Percentiles rank a stretch among this genome's conserved stretches.
phyloP scores from a whole-genome alignment of 1,140 invertebrate species.

The Saxidomus purpurata region DNA sequence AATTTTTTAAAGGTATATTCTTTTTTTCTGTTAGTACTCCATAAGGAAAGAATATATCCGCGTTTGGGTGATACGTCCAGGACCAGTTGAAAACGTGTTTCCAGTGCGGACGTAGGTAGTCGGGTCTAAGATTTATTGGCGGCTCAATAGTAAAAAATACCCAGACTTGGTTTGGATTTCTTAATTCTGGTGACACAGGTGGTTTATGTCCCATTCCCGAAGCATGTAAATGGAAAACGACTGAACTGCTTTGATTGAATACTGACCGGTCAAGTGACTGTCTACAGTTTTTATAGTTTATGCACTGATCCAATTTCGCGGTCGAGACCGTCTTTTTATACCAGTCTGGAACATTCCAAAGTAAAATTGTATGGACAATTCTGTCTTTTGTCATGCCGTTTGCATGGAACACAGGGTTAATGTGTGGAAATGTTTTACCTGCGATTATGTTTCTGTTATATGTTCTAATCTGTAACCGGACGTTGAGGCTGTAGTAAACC shows the following conservation, averaged over 20 bases:
- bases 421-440: too few relatives aligned
- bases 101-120: neutral
- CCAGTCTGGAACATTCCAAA: slow-evolving; percentile 40
- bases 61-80: slow-evolving; percentile 11
- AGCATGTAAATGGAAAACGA: slow-evolving; percentile 13
- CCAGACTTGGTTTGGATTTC: slow-evolving; percentile 54
- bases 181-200: neutral
- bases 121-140: neutral
- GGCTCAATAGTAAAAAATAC: slow-evolving; percentile 51
- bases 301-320: neutral
- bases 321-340: neutral
- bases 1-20: neutral
- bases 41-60: slow-evolving; percentile 61
- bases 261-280: neutral
- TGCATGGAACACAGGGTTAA: neutral
- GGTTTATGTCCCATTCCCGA: neutral
- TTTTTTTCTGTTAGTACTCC: neutral
- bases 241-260: neutral
- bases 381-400: neutral
- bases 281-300: slow-evolving; percentile 35
- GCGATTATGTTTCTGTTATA: too few relatives aligned
- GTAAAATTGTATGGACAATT: neutral
- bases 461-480: too few relatives aligned
- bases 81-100: slow-evolving; percentile 57
- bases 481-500: too few relatives aligned